A percentile compares a stretch with the other conserved stretches of the same genome.
These are phyloP conservation scores for Brachionus calyciflorus DNA, from an alignment of 1,140 invertebrate species.

Conservation along the genomic window DNA sequence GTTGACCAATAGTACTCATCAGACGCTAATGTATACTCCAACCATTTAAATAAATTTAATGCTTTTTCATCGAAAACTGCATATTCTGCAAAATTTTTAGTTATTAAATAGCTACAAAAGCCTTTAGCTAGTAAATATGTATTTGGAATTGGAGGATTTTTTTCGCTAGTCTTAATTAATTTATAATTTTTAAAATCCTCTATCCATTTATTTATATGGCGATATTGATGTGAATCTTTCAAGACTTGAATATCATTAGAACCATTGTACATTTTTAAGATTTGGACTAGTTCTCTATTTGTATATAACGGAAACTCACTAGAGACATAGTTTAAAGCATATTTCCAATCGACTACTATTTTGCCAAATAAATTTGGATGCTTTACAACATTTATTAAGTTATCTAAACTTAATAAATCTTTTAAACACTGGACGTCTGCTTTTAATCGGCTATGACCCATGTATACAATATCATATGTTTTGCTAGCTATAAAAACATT, in stretches of 20 bases:
- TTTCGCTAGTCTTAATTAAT: slow-evolving; percentile 1
- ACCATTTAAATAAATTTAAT: slow-evolving; percentile 52
- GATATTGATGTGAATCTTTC: background rate
- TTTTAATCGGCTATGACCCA: slow-evolving; percentile 49
- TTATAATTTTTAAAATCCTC: slow-evolving; percentile 44
- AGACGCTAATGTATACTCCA: slow-evolving; percentile 49
- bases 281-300: background rate
- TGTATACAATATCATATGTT: slow-evolving; percentile 51
- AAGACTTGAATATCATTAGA: slow-evolving; percentile 40
- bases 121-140: slow-evolving; percentile 51
- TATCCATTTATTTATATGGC: slow-evolving; percentile 46
- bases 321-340: slow-evolving; percentile 10
- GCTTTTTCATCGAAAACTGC: slow-evolving; percentile 47
- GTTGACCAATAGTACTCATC: slow-evolving; percentile 56
- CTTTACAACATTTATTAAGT: background rate
- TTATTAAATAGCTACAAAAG: slow-evolving; percentile 52
- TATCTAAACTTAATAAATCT: slow-evolving; percentile 48
- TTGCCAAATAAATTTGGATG: background rate
- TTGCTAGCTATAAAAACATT: slow-evolving; percentile 52
- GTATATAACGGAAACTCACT: slow-evolving; percentile 40
- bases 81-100: slow-evolving; percentile 51
- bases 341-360: background rate
- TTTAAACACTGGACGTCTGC: slow-evolving; percentile 54
- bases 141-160: slow-evolving; percentile 48
- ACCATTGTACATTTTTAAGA: slow-evolving; percentile 34